Percentiles rank a stretch among this genome's conserved stretches.
Conservation (phyloP, 2,888 invertebrate species). For the Cacoxenus indagator region DNA sequence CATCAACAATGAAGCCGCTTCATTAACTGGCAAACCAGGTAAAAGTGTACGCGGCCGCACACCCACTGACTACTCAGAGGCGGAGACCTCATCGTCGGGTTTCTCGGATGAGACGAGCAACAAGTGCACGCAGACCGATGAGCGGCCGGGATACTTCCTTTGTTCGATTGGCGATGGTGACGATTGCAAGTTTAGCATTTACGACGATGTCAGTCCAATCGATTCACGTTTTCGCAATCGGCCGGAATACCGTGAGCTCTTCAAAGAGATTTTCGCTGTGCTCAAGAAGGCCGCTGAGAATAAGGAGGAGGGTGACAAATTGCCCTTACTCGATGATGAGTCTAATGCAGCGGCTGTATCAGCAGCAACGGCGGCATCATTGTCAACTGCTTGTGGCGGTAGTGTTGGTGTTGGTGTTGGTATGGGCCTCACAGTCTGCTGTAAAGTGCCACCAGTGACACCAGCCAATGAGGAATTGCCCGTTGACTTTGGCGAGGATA, state of each 20-base stretch:
- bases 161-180: slow-evolving; percentile 89
- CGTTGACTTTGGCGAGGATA: slow-evolving; percentile 74
- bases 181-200: slow-evolving; percentile 88
- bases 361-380: background rate
- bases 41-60: slow-evolving; percentile 74
- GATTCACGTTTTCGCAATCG: slow-evolving; percentile 86
- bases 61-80: slow-evolving; percentile 86
- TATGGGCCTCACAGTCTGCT: slow-evolving; percentile 6
- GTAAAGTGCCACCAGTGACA: slow-evolving; percentile 78
- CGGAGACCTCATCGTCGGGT: slow-evolving; percentile 87
- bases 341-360: slow-evolving; percentile 40
- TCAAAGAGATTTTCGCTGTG: slow-evolving; percentile 87
- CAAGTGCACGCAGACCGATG: slow-evolving; percentile 86
- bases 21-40: background rate
- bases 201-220: slow-evolving; percentile 84
- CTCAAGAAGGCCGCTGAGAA: slow-evolving; percentile 87
- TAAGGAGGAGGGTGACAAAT: slow-evolving; percentile 83
- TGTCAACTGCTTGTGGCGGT: background rate
- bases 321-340: slow-evolving; percentile 79
- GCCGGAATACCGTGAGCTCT: slow-evolving; percentile 84
- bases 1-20: slow-evolving; percentile 34
- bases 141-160: slow-evolving; percentile 83
- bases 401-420: background rate
- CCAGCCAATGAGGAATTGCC: slow-evolving; percentile 78
- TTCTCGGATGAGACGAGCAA: slow-evolving; percentile 88